Percentiles rank a stretch among this genome's conserved stretches.
Conservation (phyloP, 1,140 invertebrate genomes). For the Nasonia longicornis region DNA sequence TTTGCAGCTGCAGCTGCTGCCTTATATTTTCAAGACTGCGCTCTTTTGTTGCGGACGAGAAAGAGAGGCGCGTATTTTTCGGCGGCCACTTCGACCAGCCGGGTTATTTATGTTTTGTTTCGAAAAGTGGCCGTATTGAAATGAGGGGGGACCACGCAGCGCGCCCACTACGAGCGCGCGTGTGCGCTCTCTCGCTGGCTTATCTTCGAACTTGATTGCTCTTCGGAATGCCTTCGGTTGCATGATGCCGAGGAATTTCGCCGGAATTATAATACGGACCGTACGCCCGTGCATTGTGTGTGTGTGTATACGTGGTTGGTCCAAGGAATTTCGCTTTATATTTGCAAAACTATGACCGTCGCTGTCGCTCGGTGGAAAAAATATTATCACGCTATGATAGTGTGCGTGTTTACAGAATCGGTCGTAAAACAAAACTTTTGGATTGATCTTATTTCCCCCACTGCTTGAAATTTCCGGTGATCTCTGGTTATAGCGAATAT, state of each 20-base stretch:
- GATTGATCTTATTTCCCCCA: no score
- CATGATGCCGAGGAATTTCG: slow-evolving; percentile 24
- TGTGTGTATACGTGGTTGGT: neutral
- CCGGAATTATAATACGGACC: slow-evolving; percentile 26
- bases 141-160: slow-evolving; percentile 3
- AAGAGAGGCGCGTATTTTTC: neutral
- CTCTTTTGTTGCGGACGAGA: neutral
- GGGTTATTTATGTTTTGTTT: slow-evolving; percentile 32
- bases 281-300: neutral
- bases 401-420: no score
- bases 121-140: slow-evolving; percentile 30
- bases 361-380: no score
- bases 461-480: no score
- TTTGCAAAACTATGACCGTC: no score
- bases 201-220: slow-evolving; percentile 17
- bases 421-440: no score
- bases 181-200: neutral
- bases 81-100: neutral
- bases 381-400: no score
- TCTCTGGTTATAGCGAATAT: no score
- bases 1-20: slow-evolving; percentile 2
- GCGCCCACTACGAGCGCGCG: neutral
- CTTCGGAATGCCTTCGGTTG: slow-evolving; percentile 7
- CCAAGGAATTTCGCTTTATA: neutral
- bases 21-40: neutral